Base-by-base conservation (phyloP, 2,113 vertebrate species). In the Leucopsar rothschildi region DNA sequence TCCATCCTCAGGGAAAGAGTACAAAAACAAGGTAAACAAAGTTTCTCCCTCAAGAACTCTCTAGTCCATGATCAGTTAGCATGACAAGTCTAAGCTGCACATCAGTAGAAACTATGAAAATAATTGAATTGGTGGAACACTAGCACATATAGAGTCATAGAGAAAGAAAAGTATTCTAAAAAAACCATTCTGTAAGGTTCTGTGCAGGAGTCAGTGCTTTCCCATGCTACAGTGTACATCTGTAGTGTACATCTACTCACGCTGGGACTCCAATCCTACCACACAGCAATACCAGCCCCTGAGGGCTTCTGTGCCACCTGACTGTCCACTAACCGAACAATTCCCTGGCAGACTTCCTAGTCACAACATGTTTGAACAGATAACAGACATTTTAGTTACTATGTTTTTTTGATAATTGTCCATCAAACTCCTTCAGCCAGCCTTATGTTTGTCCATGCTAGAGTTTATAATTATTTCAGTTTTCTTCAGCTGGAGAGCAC, bases 401-500 rank as follows among this genome's bases (percentile, higher is more conserved):
- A 23, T 4, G 3, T 5, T 39, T 76, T 64, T 72, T 65, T 49
- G 35, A 12, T 82, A 61, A 10, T 65, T 76, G n/a, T 40, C 31
- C 49, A 45, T 72, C 50, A 15, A 24, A 15, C 6, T 61, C 40
- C 40, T 86, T 82, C 71, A 92, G 49, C 16, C 33, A 83, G n/a
- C 25, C 12, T 57, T 53, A 24, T 2, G 6, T 70, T 85, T 63
- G 33, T 39, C 76, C 29, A 45, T 66, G 31, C 35, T 42, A 82
- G 39, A 71, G 37, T 56, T 90, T 20, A 37, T 44, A 1, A 57
- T 37, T 31, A 44, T 72, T 71, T 47, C 31, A 9, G n/a, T 81
- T 70, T 94, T 90, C 39, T 75, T 93, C 52, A 70, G 55, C 33
- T 75, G 73, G 90, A 87, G 56, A 66, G 73, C 16, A 53, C 7